phyloP scores from a whole-genome alignment of 2,888 invertebrate genomes.

The Thera obeliscata region DNA sequence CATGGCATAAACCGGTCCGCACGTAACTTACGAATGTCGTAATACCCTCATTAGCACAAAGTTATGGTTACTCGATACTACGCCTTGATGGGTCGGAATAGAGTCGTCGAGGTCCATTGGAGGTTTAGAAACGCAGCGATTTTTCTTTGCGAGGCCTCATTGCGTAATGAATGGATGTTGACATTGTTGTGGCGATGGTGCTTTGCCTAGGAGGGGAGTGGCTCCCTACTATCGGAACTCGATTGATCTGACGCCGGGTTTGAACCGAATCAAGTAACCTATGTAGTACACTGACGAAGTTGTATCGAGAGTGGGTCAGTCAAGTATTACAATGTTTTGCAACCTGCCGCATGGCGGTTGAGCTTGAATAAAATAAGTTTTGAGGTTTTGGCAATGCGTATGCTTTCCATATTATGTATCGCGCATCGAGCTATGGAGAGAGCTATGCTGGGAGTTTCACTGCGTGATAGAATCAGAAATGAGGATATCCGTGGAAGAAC shows the following conservation, averaged over 20 bases:
- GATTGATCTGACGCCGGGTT: conserved; percentile 18
- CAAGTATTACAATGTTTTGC: conserved; percentile 16
- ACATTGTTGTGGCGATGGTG: conserved; percentile 67
- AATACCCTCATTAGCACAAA: conserved; percentile 43
- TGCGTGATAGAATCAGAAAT: too few species aligned
- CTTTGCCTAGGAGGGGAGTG: conserved; percentile 36
- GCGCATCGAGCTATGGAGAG: too few species aligned
- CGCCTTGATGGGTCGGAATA: conserved; percentile 46
- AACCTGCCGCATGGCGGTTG: conserved; percentile 11
- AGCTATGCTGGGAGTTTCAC: too few species aligned
- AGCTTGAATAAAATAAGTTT: neutral
- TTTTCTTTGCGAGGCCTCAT: conserved; percentile 74
- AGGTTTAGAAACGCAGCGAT: conserved; percentile 65
- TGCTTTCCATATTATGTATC: neutral
- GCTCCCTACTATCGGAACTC: conserved; percentile 34
- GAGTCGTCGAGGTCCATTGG: conserved; percentile 43
- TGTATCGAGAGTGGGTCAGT: conserved; percentile 15
- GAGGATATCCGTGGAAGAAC: too few species aligned
- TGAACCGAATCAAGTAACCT: conserved; percentile 5
- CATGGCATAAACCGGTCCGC: conserved; percentile 40
- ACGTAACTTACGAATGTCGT: conserved; percentile 44
- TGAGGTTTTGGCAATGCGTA: neutral
- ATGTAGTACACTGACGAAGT: conserved; percentile 3
- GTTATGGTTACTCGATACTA: conserved; percentile 37
- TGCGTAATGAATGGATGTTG: conserved; percentile 80